phyloP scores from a whole-genome alignment of 2,888 invertebrate species.

The Frankliniella intonsa region DNA sequence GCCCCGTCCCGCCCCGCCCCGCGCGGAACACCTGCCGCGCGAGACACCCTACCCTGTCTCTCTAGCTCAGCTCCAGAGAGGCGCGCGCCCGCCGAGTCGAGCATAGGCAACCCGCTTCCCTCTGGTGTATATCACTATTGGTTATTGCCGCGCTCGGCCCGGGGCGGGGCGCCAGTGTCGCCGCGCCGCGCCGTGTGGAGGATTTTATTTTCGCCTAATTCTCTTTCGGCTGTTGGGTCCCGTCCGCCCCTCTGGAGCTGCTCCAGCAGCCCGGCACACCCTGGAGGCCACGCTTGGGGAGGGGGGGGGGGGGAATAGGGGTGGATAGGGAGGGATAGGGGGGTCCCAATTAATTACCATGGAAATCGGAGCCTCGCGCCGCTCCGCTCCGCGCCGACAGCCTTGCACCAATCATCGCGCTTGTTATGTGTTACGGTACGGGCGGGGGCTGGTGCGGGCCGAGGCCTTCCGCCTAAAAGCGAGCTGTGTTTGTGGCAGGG shows the following conservation, averaged over 20 bases:
- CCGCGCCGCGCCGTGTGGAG: neutral
- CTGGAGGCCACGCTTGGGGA: neutral
- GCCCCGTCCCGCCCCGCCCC: too few relatives aligned
- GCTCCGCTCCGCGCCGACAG: neutral
- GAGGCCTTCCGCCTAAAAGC: neutral
- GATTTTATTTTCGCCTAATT: too few relatives aligned
- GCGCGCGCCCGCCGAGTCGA: too few relatives aligned
- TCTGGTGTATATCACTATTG: too few relatives aligned
- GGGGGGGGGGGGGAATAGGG: neutral
- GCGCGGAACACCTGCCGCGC: too few relatives aligned
- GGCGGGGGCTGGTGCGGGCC: neutral
- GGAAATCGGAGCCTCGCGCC: neutral
- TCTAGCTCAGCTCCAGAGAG: too few relatives aligned
- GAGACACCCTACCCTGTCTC: too few relatives aligned
- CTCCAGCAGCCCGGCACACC: neutral
- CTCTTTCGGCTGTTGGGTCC: neutral
- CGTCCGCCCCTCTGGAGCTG: neutral
- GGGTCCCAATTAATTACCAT: neutral
- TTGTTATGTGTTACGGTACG: neutral
- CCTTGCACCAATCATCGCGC: slow-evolving; percentile 6
- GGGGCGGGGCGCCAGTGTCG: neutral
- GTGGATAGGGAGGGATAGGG: neutral
- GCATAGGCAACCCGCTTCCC: too few relatives aligned
- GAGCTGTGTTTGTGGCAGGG: neutral
- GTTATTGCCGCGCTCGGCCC: neutral